Conservation (phyloP, 2,113 vertebrate genomes). For the Erinaceus europaeus region DNA sequence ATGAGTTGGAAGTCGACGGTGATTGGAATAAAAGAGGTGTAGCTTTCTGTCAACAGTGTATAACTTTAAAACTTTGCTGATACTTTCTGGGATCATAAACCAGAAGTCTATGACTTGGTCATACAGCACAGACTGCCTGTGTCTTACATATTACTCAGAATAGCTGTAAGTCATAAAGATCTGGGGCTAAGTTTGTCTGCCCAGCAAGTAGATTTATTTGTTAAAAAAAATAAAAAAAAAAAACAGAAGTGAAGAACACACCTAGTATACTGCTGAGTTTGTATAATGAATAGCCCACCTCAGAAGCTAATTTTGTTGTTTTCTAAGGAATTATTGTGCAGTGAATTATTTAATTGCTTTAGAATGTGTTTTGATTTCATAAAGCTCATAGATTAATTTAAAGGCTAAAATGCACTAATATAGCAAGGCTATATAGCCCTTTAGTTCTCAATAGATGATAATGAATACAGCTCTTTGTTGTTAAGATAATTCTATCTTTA, state of each 20-base stretch:
- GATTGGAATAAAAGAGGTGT: neutral
- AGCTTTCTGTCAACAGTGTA: neutral
- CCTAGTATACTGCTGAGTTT: neutral
- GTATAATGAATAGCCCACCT: neutral
- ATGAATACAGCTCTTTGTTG: neutral
- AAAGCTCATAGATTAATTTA: constrained; percentile 5
- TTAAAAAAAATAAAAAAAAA: no score
- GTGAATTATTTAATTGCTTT: constrained; percentile 3
- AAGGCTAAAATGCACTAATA: constrained; percentile 3
- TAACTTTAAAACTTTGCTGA: neutral
- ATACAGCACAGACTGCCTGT: neutral
- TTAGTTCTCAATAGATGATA: neutral
- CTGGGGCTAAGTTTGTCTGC: neutral
- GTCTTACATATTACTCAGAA: neutral
- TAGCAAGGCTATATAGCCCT: neutral
- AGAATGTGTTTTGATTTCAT: neutral
- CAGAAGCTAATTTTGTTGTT: neutral
- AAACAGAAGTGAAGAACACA: neutral
- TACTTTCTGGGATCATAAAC: constrained; percentile 20
- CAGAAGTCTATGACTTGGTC: neutral
- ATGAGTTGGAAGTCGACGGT: neutral
- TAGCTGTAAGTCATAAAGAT: neutral
- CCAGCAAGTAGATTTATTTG: constrained; percentile 13
- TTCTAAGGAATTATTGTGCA: neutral
- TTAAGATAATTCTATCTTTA: neutral